Evolutionary conservation across 2,888 invertebrate genomes (phyloP).

Genomic region (Acleris sparsana): DNA sequence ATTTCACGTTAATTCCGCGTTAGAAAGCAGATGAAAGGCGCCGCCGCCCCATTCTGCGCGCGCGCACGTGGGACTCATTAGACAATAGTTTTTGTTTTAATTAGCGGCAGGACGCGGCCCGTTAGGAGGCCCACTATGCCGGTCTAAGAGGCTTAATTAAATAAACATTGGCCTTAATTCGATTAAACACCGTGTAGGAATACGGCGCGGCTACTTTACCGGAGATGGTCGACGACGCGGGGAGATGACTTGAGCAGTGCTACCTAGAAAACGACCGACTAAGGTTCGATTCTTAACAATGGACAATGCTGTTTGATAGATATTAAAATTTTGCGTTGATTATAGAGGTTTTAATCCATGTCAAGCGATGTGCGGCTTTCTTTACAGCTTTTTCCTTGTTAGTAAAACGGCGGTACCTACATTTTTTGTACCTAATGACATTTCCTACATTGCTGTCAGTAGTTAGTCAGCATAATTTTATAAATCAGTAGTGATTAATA

Average conservation of each 20-base stretch:
- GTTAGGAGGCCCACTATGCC: conserved; percentile 41
- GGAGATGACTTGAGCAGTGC: background rate
- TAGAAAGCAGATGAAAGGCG: conserved; percentile 34
- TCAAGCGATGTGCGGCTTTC: too few species aligned
- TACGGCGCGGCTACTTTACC: too few species aligned
- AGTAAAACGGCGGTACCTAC: too few species aligned
- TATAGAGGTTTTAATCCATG: too few species aligned
- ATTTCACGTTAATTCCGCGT: conserved; percentile 33
- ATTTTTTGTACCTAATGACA: too few species aligned
- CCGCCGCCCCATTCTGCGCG: conserved; percentile 14
- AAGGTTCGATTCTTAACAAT: too few species aligned
- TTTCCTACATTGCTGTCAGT: background rate
- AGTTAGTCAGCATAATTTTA: background rate
- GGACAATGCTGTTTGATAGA: too few species aligned
- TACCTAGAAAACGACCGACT: too few species aligned
- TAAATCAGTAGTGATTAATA: background rate
- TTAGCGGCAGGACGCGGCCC: conserved; percentile 54
- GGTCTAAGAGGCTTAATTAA: conserved; percentile 27
- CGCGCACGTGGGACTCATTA: conserved; percentile 39
- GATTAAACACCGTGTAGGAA: conserved; percentile 19
- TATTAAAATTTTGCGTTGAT: too few species aligned
- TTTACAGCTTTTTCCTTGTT: too few species aligned
- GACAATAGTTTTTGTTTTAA: conserved; percentile 55
- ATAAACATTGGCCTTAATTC: conserved; percentile 27
- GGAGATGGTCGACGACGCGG: background rate